Percentiles rank a stretch among this genome's conserved stretches.
These are phyloP conservation scores for Melitaea cinxia DNA, from an alignment of 1,140 invertebrate genomes.

Conservation along the genomic window DNA sequence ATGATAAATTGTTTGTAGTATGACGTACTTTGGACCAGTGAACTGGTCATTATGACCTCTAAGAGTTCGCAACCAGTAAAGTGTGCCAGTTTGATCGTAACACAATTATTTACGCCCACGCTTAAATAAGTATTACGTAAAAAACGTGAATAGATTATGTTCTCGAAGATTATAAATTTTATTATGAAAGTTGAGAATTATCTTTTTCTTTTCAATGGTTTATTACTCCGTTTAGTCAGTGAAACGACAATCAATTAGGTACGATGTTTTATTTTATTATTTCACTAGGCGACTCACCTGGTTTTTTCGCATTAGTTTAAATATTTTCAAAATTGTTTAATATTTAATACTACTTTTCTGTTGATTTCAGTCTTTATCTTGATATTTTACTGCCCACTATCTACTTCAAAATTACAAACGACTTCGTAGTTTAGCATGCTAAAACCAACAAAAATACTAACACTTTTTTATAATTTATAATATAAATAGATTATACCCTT, in stretches of 20 bases:
- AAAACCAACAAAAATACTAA: no score
- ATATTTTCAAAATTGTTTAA: neutral
- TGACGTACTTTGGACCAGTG: neutral
- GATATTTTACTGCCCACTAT: no score
- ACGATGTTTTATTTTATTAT: neutral
- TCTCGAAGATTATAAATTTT: conserved; percentile 1
- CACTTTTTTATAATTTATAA: no score
- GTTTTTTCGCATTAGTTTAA: neutral
- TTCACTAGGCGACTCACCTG: no score
- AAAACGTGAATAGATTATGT: conserved; percentile 1
- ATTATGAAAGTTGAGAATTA: conserved; percentile 2
- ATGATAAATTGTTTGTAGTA: no score
- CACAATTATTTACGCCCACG: conserved; percentile 13
- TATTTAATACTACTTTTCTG: no score
- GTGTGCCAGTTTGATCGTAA: conserved; percentile 15
- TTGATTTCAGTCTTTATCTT: no score
- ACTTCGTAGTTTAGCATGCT: no score
- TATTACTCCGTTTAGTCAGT: neutral
- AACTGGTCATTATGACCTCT: conserved; percentile 6
- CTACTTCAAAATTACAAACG: no score
- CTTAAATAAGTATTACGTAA: conserved; percentile 2
- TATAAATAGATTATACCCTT: no score
- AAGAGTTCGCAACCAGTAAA: conserved; percentile 4
- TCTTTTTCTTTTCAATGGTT: neutral
- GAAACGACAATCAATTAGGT: neutral